Evolutionary conservation across 2,797 vertebrate genomes (phyloP), one percentile per base, ranked within the genome.

Genomic region (Chelon labrosus): DNA sequence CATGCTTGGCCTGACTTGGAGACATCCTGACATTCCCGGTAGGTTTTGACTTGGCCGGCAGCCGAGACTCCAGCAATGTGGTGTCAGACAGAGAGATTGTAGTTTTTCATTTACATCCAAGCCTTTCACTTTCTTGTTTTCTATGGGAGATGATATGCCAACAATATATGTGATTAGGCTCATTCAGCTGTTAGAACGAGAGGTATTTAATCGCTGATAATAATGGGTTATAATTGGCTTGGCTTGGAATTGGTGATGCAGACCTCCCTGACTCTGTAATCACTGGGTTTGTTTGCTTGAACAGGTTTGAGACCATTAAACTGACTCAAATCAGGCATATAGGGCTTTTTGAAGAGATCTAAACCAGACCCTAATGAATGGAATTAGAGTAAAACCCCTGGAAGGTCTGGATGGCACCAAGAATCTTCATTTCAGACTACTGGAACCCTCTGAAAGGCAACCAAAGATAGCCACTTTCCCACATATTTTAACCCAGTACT

Each of bases 121-220:
- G 59, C 54, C 41, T 84, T 79, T 78, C 65, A 44, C 50, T 70
- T 80, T 84, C 52, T 56, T 20, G 10, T 86, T 80, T 82, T 82
- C 52, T 84, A 64, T 76, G 58, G 61, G 75, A 80, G 52, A 82
- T 74, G 70, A 78, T 80, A 76, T 53, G 59, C 75, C 47, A 54
- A 89, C 85, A 87, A 88, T 88, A 73, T 72, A 79, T 87, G 86
- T 90, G 86, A 91, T 90, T 87, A 83, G 73, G 57, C 78, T 80
- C 58, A 84, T 88, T 88, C 64, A 79, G 68, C 57, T 64, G 67
- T 68, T 77, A 41, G 65, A 70, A 67, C 12, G 52, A 87, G 63
- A 70, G 66, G 65, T 65, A 73, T 80, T 80, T 81, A 80, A 83
- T 77, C 0, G 35, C 64, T 77, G 75, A 83, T 84, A 75, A 70